phyloP scores from a whole-genome alignment of 2,113 vertebrate genomes.

The Motacilla tschutschensis region DNA sequence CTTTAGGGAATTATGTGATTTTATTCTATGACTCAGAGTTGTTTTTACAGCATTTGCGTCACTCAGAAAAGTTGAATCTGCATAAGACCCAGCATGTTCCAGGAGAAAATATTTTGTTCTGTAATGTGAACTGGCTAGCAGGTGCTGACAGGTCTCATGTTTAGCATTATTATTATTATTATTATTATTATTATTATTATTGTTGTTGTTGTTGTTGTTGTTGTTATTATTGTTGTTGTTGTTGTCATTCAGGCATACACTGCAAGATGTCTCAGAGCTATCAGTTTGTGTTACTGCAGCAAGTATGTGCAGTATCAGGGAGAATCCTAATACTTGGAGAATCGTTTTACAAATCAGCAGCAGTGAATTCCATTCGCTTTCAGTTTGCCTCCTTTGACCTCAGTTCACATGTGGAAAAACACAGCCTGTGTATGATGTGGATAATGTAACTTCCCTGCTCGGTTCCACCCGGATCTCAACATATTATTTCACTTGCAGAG shows the following conservation, averaged over 20 bases:
- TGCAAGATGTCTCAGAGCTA: background rate
- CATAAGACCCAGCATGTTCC: conserved; percentile 27
- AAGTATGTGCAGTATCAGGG: background rate
- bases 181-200: background rate
- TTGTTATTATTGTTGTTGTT: background rate
- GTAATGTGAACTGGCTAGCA: conserved; percentile 24
- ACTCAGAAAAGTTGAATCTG: conserved; percentile 40
- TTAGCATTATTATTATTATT: background rate
- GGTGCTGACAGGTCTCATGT: background rate
- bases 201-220: background rate
- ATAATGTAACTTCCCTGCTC: background rate
- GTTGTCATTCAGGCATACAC: background rate
- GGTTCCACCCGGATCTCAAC: background rate
- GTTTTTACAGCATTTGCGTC: conserved; percentile 60
- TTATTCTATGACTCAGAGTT: conserved; percentile 58
- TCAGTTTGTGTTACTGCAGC: background rate
- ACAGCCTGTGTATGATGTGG: background rate
- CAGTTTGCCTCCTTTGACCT: background rate
- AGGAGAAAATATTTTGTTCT: conserved; percentile 40
- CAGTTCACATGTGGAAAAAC: background rate
- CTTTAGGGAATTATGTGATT: conserved; percentile 38
- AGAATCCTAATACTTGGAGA: background rate
- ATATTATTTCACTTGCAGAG: background rate
- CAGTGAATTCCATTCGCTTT: background rate
- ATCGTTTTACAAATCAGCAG: background rate